These are phyloP conservation scores for Colostygia pectinataria DNA, from an alignment of 2,888 invertebrate species.

Conservation along the genomic window DNA sequence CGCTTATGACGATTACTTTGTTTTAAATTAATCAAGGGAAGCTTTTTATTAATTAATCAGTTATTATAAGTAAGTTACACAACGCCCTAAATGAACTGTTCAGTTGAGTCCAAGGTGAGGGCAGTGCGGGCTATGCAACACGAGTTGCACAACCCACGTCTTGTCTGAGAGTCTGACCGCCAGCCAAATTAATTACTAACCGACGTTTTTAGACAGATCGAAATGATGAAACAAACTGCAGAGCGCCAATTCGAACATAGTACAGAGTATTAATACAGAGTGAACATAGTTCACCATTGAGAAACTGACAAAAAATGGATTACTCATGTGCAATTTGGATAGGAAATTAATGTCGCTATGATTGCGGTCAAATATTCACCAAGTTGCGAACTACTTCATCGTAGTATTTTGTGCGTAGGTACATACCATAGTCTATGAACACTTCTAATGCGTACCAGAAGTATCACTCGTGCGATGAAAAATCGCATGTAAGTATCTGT, in stretches of 20 bases:
- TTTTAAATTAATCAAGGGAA: too few relatives aligned
- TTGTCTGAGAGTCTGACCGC: constrained; percentile 49
- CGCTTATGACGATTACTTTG: too few relatives aligned
- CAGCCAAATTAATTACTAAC: constrained; percentile 52
- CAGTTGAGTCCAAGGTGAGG: constrained; percentile 56
- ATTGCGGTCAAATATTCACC: constrained; percentile 24
- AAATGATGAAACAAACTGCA: constrained; percentile 41
- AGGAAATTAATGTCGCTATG: constrained; percentile 27
- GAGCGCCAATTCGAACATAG: constrained; percentile 42
- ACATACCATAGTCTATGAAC: too few relatives aligned
- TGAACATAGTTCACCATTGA: constrained; percentile 37
- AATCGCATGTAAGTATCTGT: neutral
- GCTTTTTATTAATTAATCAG: too few relatives aligned
- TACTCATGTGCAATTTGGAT: constrained; percentile 21
- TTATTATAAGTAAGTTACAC: too few relatives aligned
- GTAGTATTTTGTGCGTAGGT: too few relatives aligned
- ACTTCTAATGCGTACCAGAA: too few relatives aligned
- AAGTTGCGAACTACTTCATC: constrained; percentile 24
- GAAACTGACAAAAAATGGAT: constrained; percentile 31
- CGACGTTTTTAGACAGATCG: constrained; percentile 43
- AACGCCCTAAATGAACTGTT: constrained; percentile 35
- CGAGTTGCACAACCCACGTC: constrained; percentile 60
- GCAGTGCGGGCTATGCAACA: constrained; percentile 52
- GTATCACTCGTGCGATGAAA: too few relatives aligned
- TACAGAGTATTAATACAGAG: too few relatives aligned